Evolutionary conservation across 2,113 vertebrate species (phyloP).

Genomic region (Petroica traversi): DNA sequence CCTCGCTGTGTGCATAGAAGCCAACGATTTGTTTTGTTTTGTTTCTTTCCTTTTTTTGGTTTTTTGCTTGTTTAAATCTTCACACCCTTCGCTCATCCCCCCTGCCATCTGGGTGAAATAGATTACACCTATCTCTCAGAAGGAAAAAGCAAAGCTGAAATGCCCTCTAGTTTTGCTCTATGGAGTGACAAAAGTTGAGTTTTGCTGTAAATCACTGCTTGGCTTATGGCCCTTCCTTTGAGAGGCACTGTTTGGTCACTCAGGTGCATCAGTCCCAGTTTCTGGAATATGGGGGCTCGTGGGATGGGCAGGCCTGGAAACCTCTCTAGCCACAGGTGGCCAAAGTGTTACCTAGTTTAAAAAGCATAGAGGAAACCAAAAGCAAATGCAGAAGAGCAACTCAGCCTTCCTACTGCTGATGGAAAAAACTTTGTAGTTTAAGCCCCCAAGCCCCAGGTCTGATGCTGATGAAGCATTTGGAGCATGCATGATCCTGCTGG

Average conservation of each 20-base stretch:
- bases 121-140: background rate
- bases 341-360: background rate
- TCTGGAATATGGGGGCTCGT: rapidly evolving
- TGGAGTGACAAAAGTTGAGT: rapidly evolving
- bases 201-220: background rate
- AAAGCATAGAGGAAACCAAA: background rate
- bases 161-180: background rate
- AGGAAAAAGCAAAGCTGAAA: background rate
- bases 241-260: background rate
- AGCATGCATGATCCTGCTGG: rapidly evolving
- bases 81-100: background rate
- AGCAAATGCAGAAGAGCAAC: background rate
- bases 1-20: background rate
- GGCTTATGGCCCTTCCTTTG: rapidly evolving
- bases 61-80: background rate
- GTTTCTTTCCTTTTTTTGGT: background rate
- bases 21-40: background rate
- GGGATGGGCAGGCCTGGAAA: background rate
- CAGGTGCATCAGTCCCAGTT: rapidly evolving
- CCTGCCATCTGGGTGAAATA: background rate
- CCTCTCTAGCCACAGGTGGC: background rate
- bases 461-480: background rate
- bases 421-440: background rate
- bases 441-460: too few species aligned
- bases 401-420: background rate